Conservation (phyloP, 2,797 vertebrate species). For the Oreortyx pictus region DNA sequence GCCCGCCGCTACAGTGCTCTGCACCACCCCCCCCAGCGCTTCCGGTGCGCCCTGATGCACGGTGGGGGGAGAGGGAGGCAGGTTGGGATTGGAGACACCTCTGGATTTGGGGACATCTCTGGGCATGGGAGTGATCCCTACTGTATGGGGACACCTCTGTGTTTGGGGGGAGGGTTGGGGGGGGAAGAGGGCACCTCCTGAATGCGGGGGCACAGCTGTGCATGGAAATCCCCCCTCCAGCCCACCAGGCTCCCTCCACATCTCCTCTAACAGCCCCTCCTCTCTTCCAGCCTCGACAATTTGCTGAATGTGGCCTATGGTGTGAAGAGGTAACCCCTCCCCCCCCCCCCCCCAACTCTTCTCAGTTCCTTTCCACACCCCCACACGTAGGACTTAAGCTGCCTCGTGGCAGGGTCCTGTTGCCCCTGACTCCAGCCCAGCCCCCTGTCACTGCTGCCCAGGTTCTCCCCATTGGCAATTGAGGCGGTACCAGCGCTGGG, state of each 20-base stretch:
- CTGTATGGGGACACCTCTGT: no score
- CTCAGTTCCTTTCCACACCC: no score
- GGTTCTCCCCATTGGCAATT: conserved; percentile 97
- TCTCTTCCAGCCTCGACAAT: conserved; percentile 96
- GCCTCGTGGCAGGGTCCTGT: no score
- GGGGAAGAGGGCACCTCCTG: no score
- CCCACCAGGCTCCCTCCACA: no score
- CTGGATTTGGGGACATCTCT: no score
- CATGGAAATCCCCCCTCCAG: no score
- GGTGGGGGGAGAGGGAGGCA: not conserved
- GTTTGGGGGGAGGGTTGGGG: no score
- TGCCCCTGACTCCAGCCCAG: conserved; percentile 91
- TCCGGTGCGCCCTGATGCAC: not conserved
- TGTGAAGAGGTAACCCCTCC: conserved; percentile 98
- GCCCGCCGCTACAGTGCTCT: conserved; percentile 78
- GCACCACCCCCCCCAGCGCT: not conserved
- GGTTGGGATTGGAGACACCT: not conserved
- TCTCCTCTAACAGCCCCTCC: conserved; percentile 64
- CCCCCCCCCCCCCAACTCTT: no score
- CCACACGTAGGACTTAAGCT: no score
- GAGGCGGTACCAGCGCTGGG: conserved; percentile 95
- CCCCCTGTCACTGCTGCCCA: conserved; percentile 94
- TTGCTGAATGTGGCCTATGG: conserved; percentile 98
- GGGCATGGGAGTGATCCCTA: no score
- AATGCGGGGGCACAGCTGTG: no score